Base-by-base conservation (phyloP, 2,797 vertebrate species). In the Cheirogaleus major region DNA sequence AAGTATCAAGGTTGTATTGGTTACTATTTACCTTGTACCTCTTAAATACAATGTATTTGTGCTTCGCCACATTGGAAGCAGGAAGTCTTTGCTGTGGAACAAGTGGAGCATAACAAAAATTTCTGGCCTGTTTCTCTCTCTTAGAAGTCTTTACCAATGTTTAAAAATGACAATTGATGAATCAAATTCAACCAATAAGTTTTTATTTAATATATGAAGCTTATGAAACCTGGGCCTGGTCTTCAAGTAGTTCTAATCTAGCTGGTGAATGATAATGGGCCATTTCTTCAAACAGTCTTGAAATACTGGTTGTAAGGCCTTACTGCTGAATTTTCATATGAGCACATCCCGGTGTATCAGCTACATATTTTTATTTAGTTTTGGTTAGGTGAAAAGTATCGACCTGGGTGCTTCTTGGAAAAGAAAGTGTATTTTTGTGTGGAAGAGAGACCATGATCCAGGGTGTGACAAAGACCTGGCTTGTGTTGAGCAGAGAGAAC, bases 31-130 rank as follows among this genome's bases (percentile, higher is more conserved):
- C 83, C 61, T 95, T 59, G 45, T 89, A 50, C 73, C 85, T 75
- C 69, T 79, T 76, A 93, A 93, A 93, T 91, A 86, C 82, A 82
- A 45, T 73, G 75, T 95, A 35, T 89, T 45, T 63, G 73, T 25
- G 72, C 89, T 70, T 69, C 38, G 27, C 72, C 48, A 72, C 59
- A 35, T 73, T 45, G 75, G 55, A 55, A 89, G 79, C 84, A 65
- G 93, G 80, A 89, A 97, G 96, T 57, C 55, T 57, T 57, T 25
- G 25, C 61, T 95, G 95, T 79, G 65, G 52, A 76, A 67, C 87
- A 95, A 92, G 55, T 27, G 82, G 41, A 96, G 81, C 81, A 4
- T 52, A 73, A 90, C 93, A 87, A 55, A 89, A 79, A 61, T 79
- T 85, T 95, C 92, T 95, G 87, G 85, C 82, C 84, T 85, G 43